phyloP scores from a whole-genome alignment of 1,140 invertebrate species.

The Metopolophium dirhodum region DNA sequence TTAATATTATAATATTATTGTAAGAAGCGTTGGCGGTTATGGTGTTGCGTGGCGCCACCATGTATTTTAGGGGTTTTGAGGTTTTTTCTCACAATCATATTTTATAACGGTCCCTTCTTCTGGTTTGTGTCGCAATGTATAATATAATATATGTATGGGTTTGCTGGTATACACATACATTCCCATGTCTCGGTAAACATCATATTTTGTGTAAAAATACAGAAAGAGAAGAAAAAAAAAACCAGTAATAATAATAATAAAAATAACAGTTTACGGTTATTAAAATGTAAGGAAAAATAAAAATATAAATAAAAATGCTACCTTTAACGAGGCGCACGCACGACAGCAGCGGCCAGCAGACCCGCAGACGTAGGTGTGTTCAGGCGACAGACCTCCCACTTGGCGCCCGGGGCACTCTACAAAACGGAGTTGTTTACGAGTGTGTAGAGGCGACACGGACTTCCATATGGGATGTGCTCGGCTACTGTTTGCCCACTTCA shows the following conservation, averaged over 20 bases:
- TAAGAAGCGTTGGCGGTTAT: background rate
- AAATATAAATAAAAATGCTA: constrained; percentile 7
- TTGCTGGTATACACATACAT: too few relatives aligned
- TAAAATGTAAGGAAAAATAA: background rate
- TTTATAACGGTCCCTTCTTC: background rate
- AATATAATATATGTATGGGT: too few relatives aligned
- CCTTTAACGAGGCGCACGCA: constrained; percentile 43
- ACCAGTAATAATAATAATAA: background rate
- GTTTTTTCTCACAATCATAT: background rate
- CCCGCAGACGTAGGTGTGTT: constrained; percentile 39
- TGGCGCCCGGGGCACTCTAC: constrained; percentile 25
- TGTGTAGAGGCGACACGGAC: constrained; percentile 46
- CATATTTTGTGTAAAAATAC: background rate
- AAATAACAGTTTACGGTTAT: constrained; percentile 25
- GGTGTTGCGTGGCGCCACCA: background rate
- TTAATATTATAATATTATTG: too few relatives aligned
- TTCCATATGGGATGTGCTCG: constrained; percentile 20
- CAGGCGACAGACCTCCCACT: constrained; percentile 50
- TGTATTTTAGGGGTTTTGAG: background rate
- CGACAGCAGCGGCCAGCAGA: background rate
- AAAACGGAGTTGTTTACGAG: constrained; percentile 45
- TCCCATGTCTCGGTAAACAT: background rate
- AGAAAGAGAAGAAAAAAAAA: background rate
- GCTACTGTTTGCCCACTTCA: constrained; percentile 54
- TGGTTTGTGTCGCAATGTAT: background rate